Conservation (phyloP, 2,797 vertebrate species). For the Silurus aristotelis region DNA sequence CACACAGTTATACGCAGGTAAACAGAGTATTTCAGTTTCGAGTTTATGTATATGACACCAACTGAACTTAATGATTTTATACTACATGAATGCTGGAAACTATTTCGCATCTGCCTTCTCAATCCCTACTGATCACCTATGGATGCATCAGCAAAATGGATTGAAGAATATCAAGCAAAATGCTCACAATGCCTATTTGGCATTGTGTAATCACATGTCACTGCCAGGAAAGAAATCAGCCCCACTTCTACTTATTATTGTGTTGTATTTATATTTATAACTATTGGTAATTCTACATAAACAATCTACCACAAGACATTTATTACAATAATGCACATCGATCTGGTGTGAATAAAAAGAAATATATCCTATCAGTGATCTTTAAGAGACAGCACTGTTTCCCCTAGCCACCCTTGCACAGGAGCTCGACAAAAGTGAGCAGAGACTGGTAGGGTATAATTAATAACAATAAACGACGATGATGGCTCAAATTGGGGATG, state of each 20-base stretch:
- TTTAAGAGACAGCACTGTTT: not conserved
- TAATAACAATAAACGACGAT: constrained; percentile 42
- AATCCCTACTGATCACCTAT: not conserved
- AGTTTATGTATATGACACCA: not conserved
- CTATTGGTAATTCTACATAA: not conserved
- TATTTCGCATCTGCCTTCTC: not conserved
- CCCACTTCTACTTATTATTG: not conserved
- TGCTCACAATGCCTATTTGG: not conserved
- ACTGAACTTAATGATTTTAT: not conserved
- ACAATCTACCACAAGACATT: not conserved
- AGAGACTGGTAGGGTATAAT: constrained; percentile 31
- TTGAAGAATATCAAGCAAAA: not conserved
- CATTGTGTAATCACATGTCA: not conserved
- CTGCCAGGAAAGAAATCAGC: not conserved
- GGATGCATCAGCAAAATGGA: not conserved
- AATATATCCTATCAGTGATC: not conserved
- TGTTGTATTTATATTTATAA: not conserved
- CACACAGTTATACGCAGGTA: not conserved
- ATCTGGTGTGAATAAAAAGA: not conserved
- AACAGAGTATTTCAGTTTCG: not conserved
- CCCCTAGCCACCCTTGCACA: not conserved
- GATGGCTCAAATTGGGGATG: constrained; percentile 21
- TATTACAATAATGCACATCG: not conserved
- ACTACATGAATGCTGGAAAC: not conserved
- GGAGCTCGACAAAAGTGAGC: not conserved